Evolutionary conservation across 2,888 invertebrate species (phyloP).

Genomic region (Smittia aterrima): DNA sequence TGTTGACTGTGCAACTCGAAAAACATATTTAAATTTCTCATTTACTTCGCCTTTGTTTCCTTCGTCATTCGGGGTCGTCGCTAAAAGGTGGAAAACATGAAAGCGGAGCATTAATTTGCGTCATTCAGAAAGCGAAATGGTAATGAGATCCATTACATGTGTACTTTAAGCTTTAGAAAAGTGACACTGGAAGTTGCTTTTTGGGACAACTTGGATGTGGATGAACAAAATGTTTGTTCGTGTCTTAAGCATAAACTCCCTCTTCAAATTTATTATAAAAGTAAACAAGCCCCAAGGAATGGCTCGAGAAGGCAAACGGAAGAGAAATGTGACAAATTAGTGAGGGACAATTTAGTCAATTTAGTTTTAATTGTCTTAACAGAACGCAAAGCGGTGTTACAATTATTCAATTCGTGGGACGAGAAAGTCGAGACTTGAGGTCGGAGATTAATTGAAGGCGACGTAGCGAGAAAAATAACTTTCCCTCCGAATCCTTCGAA

Average conservation of each 20-base stretch:
- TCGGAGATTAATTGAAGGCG: background rate
- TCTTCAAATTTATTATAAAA: background rate
- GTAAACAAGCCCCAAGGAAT: background rate
- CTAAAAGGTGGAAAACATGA: no score
- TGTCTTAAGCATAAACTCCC: background rate
- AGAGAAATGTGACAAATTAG: background rate
- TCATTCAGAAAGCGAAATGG: no score
- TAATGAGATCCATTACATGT: no score
- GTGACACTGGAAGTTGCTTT: no score
- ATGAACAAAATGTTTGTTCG: background rate
- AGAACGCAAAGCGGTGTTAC: background rate
- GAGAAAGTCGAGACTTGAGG: background rate
- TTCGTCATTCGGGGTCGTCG: no score
- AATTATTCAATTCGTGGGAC: background rate
- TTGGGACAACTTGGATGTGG: background rate
- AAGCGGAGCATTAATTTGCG: no score
- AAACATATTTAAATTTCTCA: no score
- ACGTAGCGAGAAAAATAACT: background rate
- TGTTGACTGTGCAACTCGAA: no score
- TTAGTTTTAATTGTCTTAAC: background rate
- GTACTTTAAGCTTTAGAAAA: no score
- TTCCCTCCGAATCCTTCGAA: background rate
- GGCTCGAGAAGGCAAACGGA: background rate
- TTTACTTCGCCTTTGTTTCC: no score
- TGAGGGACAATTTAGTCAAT: background rate